phyloP scores from a whole-genome alignment of 2,113 vertebrate genomes.

The Oryzias melastigma region DNA sequence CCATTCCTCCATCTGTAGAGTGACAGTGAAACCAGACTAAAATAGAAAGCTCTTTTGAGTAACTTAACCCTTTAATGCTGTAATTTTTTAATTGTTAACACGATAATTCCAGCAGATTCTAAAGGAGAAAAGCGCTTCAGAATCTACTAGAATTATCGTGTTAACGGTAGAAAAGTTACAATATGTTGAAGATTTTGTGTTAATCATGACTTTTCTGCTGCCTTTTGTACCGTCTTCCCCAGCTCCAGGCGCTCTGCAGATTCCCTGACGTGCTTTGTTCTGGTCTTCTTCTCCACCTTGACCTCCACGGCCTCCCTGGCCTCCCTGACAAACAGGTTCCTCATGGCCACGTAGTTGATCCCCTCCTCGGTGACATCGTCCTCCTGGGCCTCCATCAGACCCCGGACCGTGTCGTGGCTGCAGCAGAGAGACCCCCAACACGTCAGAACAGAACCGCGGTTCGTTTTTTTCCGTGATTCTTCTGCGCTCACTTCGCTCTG shows the following conservation, averaged over 20 bases:
- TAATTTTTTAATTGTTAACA: too few species aligned
- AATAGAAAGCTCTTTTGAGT: neutral
- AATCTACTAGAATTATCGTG: too few species aligned
- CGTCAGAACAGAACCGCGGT: neutral
- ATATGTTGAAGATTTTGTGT: too few species aligned
- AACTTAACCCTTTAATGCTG: too few species aligned
- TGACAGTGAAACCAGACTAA: neutral
- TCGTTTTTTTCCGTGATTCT: neutral
- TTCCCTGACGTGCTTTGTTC: slow-evolving; percentile 83
- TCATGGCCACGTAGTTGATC: slow-evolving; percentile 88
- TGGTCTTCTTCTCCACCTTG: slow-evolving; percentile 84
- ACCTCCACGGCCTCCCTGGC: slow-evolving; percentile 68
- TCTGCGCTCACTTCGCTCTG: slow-evolving; percentile 82
- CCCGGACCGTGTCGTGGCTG: slow-evolving; percentile 72
- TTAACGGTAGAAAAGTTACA: neutral
- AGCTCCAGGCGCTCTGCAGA: slow-evolving; percentile 83
- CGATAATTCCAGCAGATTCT: neutral
- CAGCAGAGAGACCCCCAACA: slow-evolving; percentile 5
- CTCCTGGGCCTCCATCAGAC: slow-evolving; percentile 75
- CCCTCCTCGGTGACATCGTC: slow-evolving; percentile 86
- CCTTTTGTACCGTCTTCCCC: slow-evolving; percentile 82
- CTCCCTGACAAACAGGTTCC: slow-evolving; percentile 85
- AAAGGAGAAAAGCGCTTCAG: too few species aligned
- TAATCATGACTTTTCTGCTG: neutral
- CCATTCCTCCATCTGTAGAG: slow-evolving; percentile 84